Conservation (phyloP, 2,113 vertebrate species). For the Nycticryphes semicollaris region DNA sequence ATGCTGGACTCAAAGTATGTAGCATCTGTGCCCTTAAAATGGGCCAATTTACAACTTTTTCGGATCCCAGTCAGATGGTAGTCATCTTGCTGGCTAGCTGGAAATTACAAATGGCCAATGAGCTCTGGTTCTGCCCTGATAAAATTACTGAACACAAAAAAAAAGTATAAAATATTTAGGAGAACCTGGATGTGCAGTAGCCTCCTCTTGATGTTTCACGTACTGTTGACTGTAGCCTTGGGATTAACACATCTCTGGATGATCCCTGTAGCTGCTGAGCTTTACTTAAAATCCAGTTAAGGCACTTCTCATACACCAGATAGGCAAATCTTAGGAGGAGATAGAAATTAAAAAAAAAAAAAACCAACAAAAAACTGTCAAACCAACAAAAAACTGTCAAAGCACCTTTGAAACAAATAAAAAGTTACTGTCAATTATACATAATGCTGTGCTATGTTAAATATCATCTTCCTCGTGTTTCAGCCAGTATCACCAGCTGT, state of each 20-base stretch:
- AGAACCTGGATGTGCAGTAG: not conserved
- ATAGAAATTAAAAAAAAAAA: not conserved
- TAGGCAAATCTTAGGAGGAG: not conserved
- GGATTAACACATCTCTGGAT: not conserved
- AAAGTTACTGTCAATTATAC: not conserved
- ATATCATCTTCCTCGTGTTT: not conserved
- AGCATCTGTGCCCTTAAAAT: not conserved
- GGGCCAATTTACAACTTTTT: not conserved
- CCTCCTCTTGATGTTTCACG: not conserved
- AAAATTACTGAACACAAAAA: not conserved
- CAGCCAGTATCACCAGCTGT: not conserved
- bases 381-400: not conserved
- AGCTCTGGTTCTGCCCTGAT: not conserved
- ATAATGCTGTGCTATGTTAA: not conserved
- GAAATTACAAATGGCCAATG: not conserved
- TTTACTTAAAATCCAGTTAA: not conserved
- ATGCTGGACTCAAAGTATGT: not conserved
- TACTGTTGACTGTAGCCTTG: not conserved
- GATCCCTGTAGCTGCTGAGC: not conserved
- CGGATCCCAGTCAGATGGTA: not conserved
- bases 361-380: not conserved
- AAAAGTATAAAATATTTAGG: not conserved
- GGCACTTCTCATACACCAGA: not conserved
- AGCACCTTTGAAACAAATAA: not conserved
- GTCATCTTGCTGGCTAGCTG: not conserved